Evolutionary conservation across 2,888 invertebrate species (phyloP).

Genomic region (Vannuccia rotundouncinata): DNA sequence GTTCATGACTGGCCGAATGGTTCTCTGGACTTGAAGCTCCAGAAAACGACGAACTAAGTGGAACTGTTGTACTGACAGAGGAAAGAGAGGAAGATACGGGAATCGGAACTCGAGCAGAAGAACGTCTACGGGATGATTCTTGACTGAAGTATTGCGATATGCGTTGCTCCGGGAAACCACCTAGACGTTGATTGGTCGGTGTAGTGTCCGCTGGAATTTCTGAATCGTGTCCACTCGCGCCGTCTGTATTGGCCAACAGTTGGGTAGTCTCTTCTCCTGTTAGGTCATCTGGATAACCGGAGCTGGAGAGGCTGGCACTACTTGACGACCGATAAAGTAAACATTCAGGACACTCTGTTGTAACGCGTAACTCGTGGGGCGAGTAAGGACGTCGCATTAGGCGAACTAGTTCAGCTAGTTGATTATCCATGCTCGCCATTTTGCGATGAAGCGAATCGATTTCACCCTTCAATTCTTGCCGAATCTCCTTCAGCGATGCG

Average conservation of each 20-base stretch:
- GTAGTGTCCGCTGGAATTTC: background rate
- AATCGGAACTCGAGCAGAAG: background rate
- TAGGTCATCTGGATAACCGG: background rate
- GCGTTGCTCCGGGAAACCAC: background rate
- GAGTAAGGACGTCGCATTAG: background rate
- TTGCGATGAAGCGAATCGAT: background rate
- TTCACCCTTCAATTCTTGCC: background rate
- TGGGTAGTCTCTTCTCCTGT: background rate
- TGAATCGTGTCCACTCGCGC: background rate
- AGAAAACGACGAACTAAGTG: background rate
- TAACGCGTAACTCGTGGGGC: background rate
- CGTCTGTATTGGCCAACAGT: background rate
- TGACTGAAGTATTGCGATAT: constrained; percentile 4
- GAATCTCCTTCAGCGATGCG: background rate
- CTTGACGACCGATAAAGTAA: background rate
- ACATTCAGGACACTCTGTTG: background rate
- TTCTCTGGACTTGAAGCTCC: constrained; percentile 3
- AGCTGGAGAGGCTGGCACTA: background rate
- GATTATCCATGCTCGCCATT: background rate
- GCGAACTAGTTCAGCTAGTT: background rate
- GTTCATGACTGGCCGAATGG: background rate
- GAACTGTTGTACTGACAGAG: constrained; percentile 15
- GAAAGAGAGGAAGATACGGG: background rate
- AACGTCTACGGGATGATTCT: background rate
- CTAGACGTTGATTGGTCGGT: constrained; percentile 3